Conservation (phyloP, 2,797 vertebrate genomes). For the Strix occidentalis region DNA sequence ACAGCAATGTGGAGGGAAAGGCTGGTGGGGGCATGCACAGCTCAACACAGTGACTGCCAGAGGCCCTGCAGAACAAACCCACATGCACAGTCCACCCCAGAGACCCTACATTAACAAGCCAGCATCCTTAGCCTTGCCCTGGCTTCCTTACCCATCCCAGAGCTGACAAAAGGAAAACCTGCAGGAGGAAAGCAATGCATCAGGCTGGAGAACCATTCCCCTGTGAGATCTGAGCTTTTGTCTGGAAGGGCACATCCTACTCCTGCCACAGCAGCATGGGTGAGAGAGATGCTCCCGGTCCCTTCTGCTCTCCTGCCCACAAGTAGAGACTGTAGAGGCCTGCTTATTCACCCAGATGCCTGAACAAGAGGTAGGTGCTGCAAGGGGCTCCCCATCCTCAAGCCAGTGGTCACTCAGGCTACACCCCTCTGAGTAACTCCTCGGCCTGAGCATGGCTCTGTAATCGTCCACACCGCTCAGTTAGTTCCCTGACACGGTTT, state of each 20-base stretch:
- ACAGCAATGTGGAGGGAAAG: not conserved
- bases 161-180: not conserved
- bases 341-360: not conserved
- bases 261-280: fast-evolving
- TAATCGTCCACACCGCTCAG: fast-evolving
- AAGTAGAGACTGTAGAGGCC: not conserved
- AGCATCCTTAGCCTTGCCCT: not conserved
- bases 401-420: not conserved
- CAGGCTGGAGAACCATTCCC: not conserved
- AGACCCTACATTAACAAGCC: not conserved
- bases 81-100: not conserved
- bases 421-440: not conserved
- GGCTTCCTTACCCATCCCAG: not conserved
- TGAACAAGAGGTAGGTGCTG: not conserved
- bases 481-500: not conserved
- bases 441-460: fast-evolving
- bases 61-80: not conserved
- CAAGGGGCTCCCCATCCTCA: not conserved
- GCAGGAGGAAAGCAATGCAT: not conserved
- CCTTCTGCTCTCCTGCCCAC: not conserved
- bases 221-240: not conserved
- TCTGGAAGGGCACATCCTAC: fast-evolving
- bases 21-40: not conserved
- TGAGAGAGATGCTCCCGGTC: not conserved
- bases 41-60: not conserved